Evolutionary conservation across 2,888 invertebrate species (phyloP), one percentile per base, ranked within the genome.

Genomic region (Ectemnius cavifrons): DNA sequence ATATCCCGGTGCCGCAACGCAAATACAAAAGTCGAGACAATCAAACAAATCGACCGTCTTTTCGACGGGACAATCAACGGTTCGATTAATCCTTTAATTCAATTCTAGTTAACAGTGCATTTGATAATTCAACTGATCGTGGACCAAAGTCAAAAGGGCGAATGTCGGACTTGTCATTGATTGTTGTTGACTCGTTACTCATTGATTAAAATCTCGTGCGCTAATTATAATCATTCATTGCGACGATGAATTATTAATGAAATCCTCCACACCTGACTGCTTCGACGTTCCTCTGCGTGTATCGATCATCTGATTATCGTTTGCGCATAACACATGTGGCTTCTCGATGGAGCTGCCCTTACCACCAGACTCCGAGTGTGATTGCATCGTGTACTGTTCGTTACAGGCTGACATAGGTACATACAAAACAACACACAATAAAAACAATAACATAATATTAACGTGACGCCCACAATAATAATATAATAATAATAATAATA

Each of bases 361-460:
- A 71, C 56, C 70, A 27, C 62, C 37, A 66, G 49, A n/a, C 58
- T 37, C 37, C 37, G 73, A 66, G 80, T 78, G 78, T 84, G 77
- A 83, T 82, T 80, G 82, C 79, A 85, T 83, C 52, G 52, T 52
- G 52, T 37, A 37, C 37, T 37, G 88, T 84, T 84, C 82, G 82
- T 84, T 77, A 85, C 86, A 86, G 67, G 82, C 84, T 86, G 87
- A 85, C 85, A 87, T 89, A 88, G 85, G 85, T 89, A 92, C 91
- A 91, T 92, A 91, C 91, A 92, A 92, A 92, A 92, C 91, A 92
- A 92, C 91, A 91, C 91, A 89, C 91, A 90, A 90, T 90, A 89
- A 90, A 91, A 91, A 91, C 91, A 91, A 91, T 90, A 91, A 90
- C 89, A 90, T 90, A 90, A 90, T 90, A 90, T 89, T 89, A 90